A percentile compares a stretch with the other conserved stretches of the same genome.
Evolutionary conservation across 2,113 vertebrate species (phyloP).

Genomic region (Nematolebias whitei): DNA sequence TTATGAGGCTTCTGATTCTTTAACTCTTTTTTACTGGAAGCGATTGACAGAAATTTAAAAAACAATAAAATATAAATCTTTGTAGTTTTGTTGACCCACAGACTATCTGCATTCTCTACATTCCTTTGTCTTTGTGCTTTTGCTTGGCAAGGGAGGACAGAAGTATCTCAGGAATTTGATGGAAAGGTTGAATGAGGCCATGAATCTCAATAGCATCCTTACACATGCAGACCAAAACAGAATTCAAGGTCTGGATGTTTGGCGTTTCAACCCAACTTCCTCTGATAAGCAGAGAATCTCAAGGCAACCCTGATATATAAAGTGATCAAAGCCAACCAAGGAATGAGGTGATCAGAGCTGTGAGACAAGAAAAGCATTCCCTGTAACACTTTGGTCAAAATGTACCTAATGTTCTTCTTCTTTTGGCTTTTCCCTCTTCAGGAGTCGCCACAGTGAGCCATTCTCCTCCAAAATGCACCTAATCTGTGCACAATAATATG

Average conservation of each 20-base stretch:
- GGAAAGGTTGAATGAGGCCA: slow-evolving; percentile 35
- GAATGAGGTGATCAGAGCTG: neutral
- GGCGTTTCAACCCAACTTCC: neutral
- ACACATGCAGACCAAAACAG: slow-evolving; percentile 6
- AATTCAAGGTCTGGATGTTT: slow-evolving; percentile 17
- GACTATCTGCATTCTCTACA: slow-evolving; percentile 34
- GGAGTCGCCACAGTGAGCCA: no score
- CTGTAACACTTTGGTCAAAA: neutral
- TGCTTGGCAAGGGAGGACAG: slow-evolving; percentile 35
- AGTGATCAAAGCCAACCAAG: neutral
- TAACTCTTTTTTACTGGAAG: no score
- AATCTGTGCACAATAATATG: no score
- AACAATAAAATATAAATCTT: neutral
- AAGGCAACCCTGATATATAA: neutral
- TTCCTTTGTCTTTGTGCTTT: slow-evolving; percentile 56
- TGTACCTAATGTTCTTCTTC: no score
- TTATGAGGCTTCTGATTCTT: no score
- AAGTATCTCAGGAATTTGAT: slow-evolving; percentile 67
- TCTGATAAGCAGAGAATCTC: slow-evolving; percentile 1
- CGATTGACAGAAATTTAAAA: neutral
- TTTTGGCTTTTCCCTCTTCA: no score
- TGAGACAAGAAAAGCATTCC: neutral
- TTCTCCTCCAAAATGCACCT: no score
- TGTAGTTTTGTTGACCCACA: slow-evolving; percentile 7
- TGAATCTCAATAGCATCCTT: slow-evolving; percentile 10